Evolutionary conservation across 2,113 vertebrate genomes (phyloP), one percentile per base, ranked within the genome.

Genomic region (Pelobates fuscus): DNA sequence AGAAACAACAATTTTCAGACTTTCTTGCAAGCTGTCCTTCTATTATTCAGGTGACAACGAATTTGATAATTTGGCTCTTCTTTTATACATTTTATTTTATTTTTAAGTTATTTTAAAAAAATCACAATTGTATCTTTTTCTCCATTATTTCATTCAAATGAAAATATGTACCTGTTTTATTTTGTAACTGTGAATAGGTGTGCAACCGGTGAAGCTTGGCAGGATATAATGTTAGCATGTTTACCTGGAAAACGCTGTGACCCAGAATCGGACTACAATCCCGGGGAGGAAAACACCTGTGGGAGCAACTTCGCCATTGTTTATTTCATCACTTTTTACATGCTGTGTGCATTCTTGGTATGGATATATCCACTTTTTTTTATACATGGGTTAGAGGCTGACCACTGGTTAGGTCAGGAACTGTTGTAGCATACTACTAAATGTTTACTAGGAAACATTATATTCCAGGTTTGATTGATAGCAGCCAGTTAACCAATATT

Each of bases 1-100:
- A 91, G 97, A 81, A 99, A 99, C 91, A 99, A 99, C 90, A 99
- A 99, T 86, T 99, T 99, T 88, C 97, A 99, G 88, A 98, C 97
- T 1, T 99, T 99, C 70, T 94, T 93, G 1, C 97, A 99, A 85
- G 96, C 97, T 0, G 97, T 99, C 26, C 89, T 99, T 0, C 94
- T 99, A 46, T 94, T 99, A 20, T 99, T 99, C 86, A 95, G 97
- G 97, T 98, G 52, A 77, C 86, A 77, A 29, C 23, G 18, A 21
- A 6, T 5, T 10, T 37, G 32, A 1, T 6, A 37, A 37, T 37
- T 6, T 10, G 32, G 32, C 32, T 37, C 5, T 4, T 37, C 32
- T 37, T 37, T 37, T 37, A 37, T 10, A 10, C 5, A 37, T 37
- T n/a, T 37, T 37, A 37, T 37, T 37, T 37, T 37, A n/a, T 37